A percentile compares a stretch with the other conserved stretches of the same genome.
Evolutionary conservation across 2,797 vertebrate species (phyloP).

Genomic region (Poeciliopsis infans): DNA sequence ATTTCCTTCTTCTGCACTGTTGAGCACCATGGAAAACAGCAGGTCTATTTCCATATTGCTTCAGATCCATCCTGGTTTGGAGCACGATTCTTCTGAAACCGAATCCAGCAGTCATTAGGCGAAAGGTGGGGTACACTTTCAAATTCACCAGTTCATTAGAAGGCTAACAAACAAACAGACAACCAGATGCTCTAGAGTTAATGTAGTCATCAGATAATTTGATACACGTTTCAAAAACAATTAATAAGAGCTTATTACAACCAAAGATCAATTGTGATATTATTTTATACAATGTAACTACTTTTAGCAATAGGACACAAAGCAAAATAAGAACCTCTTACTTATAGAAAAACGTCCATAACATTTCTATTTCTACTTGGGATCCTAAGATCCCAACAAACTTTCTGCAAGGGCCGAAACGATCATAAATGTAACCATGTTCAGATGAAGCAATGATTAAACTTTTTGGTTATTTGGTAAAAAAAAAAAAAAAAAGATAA

Average conservation of each 20-base stretch:
- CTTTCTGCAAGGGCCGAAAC: neutral
- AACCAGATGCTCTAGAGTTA: neutral
- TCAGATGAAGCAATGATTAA: neutral
- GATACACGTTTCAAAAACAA: neutral
- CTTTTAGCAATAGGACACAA: neutral
- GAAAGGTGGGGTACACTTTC: neutral
- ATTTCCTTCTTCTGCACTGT: slow-evolving; percentile 63
- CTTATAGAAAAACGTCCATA: neutral
- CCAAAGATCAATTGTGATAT: too few relatives aligned
- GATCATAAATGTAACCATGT: neutral
- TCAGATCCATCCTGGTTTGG: slow-evolving; percentile 32
- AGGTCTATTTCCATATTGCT: slow-evolving; percentile 27
- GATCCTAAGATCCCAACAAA: neutral
- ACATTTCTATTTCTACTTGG: neutral
- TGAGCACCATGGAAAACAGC: slow-evolving; percentile 40
- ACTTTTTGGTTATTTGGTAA: neutral
- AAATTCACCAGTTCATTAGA: neutral
- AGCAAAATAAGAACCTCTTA: neutral
- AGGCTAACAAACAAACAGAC: neutral
- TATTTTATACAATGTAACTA: too few relatives aligned
- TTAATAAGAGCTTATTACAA: too few relatives aligned
- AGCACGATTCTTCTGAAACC: slow-evolving; percentile 5
- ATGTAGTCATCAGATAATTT: neutral
- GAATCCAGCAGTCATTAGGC: neutral
- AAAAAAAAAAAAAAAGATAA: neutral